These are phyloP conservation scores for Bubalus kerabau DNA, from an alignment of 2,113 vertebrate genomes.

Conservation along the genomic window DNA sequence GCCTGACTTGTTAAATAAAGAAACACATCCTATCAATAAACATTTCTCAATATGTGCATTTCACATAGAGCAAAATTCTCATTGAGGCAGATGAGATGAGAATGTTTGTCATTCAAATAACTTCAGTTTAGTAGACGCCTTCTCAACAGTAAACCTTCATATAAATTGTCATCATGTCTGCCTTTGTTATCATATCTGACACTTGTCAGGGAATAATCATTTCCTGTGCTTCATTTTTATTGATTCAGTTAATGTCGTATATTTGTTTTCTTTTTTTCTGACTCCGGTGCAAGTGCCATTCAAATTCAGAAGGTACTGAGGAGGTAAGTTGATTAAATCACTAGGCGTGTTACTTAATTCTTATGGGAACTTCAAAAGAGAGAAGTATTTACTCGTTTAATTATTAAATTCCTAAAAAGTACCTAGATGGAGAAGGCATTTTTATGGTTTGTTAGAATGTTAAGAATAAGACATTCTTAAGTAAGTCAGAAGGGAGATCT, in stretches of 20 bases:
- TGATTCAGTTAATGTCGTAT: background rate
- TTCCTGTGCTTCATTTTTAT: slow-evolving; percentile 11
- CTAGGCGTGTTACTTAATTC: background rate
- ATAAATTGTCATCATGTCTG: background rate
- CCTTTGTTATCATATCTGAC: background rate
- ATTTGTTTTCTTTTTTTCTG: background rate
- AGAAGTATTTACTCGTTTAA: slow-evolving; percentile 24
- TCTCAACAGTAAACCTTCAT: background rate
- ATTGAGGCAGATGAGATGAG: background rate
- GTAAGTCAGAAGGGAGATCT: background rate
- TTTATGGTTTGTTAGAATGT: background rate
- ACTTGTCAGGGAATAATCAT: background rate
- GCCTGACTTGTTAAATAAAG: background rate
- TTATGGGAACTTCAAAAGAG: background rate
- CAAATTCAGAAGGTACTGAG: background rate
- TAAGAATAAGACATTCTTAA: background rate
- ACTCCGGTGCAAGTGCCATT: background rate
- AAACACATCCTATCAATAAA: background rate
- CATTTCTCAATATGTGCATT: background rate
- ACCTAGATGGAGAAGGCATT: background rate
- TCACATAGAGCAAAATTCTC: background rate
- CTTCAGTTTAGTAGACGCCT: background rate
- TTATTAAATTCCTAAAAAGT: background rate
- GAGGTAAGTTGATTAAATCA: background rate
- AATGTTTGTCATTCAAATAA: background rate